Conservation (phyloP, 2,113 vertebrate species). For the Meleagris gallopavo region DNA sequence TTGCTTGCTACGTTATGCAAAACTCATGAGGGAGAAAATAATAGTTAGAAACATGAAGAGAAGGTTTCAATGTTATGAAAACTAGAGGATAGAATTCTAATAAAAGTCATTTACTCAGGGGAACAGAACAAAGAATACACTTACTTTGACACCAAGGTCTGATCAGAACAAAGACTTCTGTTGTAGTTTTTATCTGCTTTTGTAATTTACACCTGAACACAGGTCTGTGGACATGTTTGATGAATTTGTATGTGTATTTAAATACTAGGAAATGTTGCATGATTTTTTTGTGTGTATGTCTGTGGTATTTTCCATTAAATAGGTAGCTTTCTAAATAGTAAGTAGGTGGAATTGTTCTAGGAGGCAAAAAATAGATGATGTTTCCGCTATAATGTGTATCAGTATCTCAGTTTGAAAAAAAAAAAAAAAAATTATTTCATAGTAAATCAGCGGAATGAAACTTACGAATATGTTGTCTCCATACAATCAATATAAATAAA, state of each 20-base stretch:
- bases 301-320: background rate
- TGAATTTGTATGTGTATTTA: background rate
- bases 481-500: background rate
- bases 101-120: background rate
- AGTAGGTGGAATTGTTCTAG: background rate
- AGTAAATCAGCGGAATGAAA: background rate
- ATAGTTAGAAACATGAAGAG: background rate
- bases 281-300: background rate
- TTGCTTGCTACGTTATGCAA: background rate
- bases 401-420: background rate
- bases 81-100: background rate
- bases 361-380: background rate
- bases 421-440: no score
- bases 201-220: background rate
- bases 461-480: background rate
- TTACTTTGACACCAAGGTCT: background rate
- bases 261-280: background rate
- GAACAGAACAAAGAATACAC: background rate
- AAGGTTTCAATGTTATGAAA: background rate
- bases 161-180: background rate
- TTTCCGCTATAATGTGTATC: background rate
- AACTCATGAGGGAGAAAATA: background rate
- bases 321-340: background rate
- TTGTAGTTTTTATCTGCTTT: background rate
- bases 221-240: background rate